Base-by-base conservation (phyloP, 2,113 vertebrate species). In the Clupea harengus region DNA sequence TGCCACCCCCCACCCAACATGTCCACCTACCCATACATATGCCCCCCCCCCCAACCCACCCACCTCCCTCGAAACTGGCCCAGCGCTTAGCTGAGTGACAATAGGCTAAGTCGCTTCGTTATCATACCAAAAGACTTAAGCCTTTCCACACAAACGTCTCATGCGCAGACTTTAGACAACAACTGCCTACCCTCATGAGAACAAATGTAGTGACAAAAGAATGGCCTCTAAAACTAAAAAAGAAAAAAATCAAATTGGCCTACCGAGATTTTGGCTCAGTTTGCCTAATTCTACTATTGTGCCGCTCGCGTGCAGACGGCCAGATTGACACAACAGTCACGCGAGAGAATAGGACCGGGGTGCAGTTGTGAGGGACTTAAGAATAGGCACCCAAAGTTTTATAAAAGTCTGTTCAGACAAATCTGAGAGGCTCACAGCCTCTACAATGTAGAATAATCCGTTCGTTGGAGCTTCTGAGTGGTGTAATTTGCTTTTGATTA, bases 291-390 rank as follows among this genome's bases (percentile, higher is more conserved):
- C 95, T 86, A 20, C 93, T 91, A 90, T 97, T 97, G 96, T 96
- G 93, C 85, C 88, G 90, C 95, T 97, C 95, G 95, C 94, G 96
- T 97, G 96, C 96, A 95, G 95, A 95, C 94, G 92, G 91, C 85
- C 80, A 91, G 93, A 93, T 75, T 92, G 96, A 95, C 95, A 96
- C 85, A 89, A 88, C 88, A 91, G 89, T 97, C 96, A 96, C 95
- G 95, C 96, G 96, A 96, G 67, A 90, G 94, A 93, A 93, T 91
- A 82, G 57, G 32, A 28, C 81, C 57, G 32, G 32, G 28, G 72
- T 13, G 28, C 25, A 44, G 72, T 67, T 39, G 60, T 39, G 13
- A 39, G 72, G 28, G 72, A 17, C 32, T 78, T 78, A 39, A 78
- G 72, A 78, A 39, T 32, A 78, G 72, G 72, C 10, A 78, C 72